phyloP scores from a whole-genome alignment of 1,140 invertebrate genomes.

The Drosophila carrolli region DNA sequence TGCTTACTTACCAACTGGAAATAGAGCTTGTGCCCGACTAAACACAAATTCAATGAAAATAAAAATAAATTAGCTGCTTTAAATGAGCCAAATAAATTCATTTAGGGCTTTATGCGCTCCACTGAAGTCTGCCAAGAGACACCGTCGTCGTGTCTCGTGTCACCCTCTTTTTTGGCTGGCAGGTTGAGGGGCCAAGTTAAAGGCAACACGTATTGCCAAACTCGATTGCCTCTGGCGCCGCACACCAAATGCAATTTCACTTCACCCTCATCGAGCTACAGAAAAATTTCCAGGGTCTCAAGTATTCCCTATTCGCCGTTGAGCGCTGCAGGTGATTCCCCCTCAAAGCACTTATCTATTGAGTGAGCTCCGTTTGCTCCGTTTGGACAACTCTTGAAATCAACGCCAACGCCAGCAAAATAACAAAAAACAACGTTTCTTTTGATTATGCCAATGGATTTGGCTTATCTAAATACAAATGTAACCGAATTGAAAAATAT shows the following conservation, averaged over 20 bases:
- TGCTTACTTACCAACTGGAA: conserved; percentile 20
- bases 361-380: conserved; percentile 13
- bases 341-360: conserved; percentile 32
- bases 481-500: conserved; percentile 6
- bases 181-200: conserved; percentile 39
- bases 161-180: conserved; percentile 10
- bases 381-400: conserved; percentile 34
- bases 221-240: conserved; percentile 34
- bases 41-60: conserved; percentile 70
- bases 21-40: conserved; percentile 3
- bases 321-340: conserved; percentile 40
- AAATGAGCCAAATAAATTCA: conserved; percentile 78
- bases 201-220: conserved; percentile 46
- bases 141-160: conserved; percentile 13
- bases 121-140: conserved; percentile 41
- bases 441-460: conserved; percentile 34
- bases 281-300: conserved; percentile 18
- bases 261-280: conserved; percentile 9
- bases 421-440: conserved; percentile 18
- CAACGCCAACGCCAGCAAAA: conserved; percentile 11
- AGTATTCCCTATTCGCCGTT: conserved; percentile 7
- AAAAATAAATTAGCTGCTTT: conserved; percentile 72
- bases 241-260: conserved; percentile 36
- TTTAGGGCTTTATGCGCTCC: conserved; percentile 68
- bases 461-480: conserved; percentile 14